Evolutionary conservation across 1,140 invertebrate genomes (phyloP), one percentile per base, ranked within the genome.

Genomic region (Dinoponera quadriceps): DNA sequence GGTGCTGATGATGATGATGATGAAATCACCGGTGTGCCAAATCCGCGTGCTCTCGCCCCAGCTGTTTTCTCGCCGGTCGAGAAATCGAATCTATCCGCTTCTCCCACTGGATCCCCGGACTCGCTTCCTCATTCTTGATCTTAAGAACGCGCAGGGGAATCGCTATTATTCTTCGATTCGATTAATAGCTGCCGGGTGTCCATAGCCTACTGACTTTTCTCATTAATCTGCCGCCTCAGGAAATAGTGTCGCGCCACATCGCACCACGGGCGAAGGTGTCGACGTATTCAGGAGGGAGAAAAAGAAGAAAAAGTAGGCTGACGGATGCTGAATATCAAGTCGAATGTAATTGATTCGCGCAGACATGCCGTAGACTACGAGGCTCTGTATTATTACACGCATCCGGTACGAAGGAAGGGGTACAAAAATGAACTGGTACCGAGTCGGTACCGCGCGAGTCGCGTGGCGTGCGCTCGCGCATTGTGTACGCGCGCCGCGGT

Each of bases 11-110:
- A 33, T 33, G 33, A 33, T 33, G 33, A 33, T 33, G 33, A 33
- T 33, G 33, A 33, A 11, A 44, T 44, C 3, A n/a, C 16, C 16
- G 9, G 75, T 48, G 75, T 38, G 75, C 74, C 62, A 71, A 80
- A 80, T 71, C 22, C 63, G 38, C 38, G 48, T 57, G 65, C 33
- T 71, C 54, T 80, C 22, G 16, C 18, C 51, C n/a, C 75, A 80
- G 75, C 68, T 78, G 75, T 78, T 44, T 11, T 69, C 29, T 16
- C 63, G 9, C 9, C 29, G 33, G 71, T 80, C 63, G 75, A 80
- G 75, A 80, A 80, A 80, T 80, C 75, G 33, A 18, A 59, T 29
- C 65, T 80, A 55, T 29, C n/a, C 9, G 22, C 65, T 80, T 78
- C 29, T 33, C 75, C 65, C 44, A 29, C 11, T 55, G 44, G 65